Evolutionary conservation across 2,113 vertebrate species (phyloP), one percentile per base, ranked within the genome.

Genomic region (Cheirogaleus medius): DNA sequence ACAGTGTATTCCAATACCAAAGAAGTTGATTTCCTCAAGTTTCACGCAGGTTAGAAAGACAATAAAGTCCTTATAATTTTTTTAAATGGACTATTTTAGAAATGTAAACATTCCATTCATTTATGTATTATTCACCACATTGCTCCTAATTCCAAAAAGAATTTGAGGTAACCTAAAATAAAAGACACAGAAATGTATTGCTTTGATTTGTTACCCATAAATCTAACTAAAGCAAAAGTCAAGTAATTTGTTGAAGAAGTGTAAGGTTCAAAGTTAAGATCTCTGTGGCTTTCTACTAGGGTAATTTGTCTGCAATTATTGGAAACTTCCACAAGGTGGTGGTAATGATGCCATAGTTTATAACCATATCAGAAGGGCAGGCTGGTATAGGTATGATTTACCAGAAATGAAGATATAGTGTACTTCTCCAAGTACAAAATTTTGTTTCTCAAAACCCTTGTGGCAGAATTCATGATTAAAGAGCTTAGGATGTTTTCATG

Each of bases 241-340:
- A 84, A 87, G 13, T 47, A 56, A 87, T 69, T 32, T 81, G 73
- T 44, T 49, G 18, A 56, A 56, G 34, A 96, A 96, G 27, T 71
- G 3, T 93, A 54, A 81, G 34, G 6, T 76, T 96, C 56, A 73
- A n/a, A 83, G 21, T 92, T 20, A 89, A 76, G 49, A 63, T 63
- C 73, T 60, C 4, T 68, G 44, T 71, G 23, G 23, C 21, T 91
- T 94, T 95, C 27, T 77, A 21, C 47, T 95, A 85, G 1, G 20
- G 5, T 78, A 96, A 96, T 97, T 97, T 95, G 90, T 96, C 94
- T 97, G 92, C 87, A 97, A 97, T 97, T 97, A 80, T 95, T 92
- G 21, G 84, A 94, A 98, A 95, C 7, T 47, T 64, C 71, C 81
- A 96, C 84, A 95, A 85, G 87, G 80, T 94, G 71, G 87, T 96